Base-by-base conservation (phyloP, 2,797 vertebrate genomes). In the Thripadectes ignobilis region DNA sequence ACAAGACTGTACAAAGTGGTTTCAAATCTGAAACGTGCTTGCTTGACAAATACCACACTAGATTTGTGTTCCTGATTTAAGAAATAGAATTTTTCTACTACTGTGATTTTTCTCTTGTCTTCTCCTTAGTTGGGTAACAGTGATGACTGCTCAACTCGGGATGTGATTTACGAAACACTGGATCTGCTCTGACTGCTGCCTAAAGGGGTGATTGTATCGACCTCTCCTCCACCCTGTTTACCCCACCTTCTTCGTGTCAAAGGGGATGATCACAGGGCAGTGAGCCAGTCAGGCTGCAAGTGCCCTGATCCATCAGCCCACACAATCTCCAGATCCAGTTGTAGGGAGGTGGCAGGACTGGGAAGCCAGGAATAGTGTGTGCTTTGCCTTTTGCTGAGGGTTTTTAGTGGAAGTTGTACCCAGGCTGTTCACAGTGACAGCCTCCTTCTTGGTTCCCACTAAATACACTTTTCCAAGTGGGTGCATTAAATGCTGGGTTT, bases 241-340 rank as follows among this genome's bases (percentile, higher is more conserved):
- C 54, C 22, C 36, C 62, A 52, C 45, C n/a, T 83, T 45, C 34
- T 58, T 27, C 0, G 0, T 85, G 61, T 55, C 8, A 1, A 21
- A 73, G 39, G 23, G 61, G 57, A 17, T 55, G 76, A 55, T 85
- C 48, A 26, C 65, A 71, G 46, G 48, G 41, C 7, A 7, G 58
- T 24, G 46, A 81, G 45, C 80, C 67, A 36, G 32, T 36, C 41
- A 73, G 51, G 2, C 57, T 69, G 12, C 10, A 15, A 29, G 55
- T 75, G 43, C 38, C 30, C 39, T 26, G 20, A 29, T 66, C 58
- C 14, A 3, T 49, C 48, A 61, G 48, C 55, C 62, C 48, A 59
- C 0, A 0, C 34, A 21, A 1, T 59, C 62, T 82, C 32, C 30
- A 62, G 51, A 14, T 7, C 0, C 0, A 43, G 26, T 0, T 58